A percentile compares a stretch with the other conserved stretches of the same genome.
These are phyloP conservation scores for Helarctos malayanus DNA, from an alignment of 2,797 vertebrate genomes.

Conservation along the genomic window DNA sequence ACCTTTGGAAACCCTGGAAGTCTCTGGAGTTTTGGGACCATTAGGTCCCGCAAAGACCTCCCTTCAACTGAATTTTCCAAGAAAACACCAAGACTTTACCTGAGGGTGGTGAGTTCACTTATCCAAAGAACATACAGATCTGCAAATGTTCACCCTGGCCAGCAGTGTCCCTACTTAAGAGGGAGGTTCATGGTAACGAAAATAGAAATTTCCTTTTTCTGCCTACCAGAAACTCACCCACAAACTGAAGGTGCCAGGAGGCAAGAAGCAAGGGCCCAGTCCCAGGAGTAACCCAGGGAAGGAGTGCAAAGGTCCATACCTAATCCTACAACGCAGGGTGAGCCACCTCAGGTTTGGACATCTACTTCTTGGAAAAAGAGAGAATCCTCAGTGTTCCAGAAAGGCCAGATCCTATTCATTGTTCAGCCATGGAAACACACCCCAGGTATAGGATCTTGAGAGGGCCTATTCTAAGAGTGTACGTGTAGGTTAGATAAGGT, in stretches of 20 bases:
- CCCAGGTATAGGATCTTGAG: not conserved
- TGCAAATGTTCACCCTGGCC: not conserved
- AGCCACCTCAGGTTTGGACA: not conserved
- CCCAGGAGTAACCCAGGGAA: not conserved
- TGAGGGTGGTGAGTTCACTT: not conserved
- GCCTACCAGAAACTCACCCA: not conserved
- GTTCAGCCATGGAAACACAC: not conserved
- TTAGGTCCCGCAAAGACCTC: not conserved
- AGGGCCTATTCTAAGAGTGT: not conserved
- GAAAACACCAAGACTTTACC: not conserved
- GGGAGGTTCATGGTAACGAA: not conserved
- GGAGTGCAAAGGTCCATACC: not conserved
- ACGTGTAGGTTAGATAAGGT: not conserved
- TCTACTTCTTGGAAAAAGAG: not conserved
- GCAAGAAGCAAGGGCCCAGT: no score
- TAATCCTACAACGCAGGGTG: not conserved
- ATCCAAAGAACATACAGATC: not conserved
- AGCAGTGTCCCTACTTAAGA: not conserved
- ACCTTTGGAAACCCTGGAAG: not conserved
- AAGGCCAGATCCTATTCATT: not conserved
- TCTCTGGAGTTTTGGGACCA: not conserved
- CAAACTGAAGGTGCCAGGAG: not conserved
- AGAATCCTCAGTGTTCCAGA: not conserved
- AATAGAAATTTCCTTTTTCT: not conserved
- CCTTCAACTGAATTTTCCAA: not conserved